phyloP scores from a whole-genome alignment of 2,888 invertebrate species.

The Pseudeuparius sepicola region DNA sequence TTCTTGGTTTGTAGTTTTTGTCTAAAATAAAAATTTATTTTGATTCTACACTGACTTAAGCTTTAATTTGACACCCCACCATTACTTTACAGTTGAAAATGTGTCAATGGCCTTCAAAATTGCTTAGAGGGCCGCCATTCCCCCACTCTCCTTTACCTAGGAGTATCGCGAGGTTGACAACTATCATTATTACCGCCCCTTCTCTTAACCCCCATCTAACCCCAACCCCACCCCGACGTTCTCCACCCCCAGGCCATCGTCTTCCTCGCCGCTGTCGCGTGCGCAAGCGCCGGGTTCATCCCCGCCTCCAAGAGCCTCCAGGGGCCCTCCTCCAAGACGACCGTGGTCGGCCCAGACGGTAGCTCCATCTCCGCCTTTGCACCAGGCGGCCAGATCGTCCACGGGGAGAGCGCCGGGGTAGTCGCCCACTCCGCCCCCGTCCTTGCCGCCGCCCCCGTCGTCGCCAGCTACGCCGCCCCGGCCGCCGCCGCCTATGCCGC shows the following conservation, averaged over 20 bases:
- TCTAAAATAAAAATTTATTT: no score
- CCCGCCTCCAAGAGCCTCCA: conserved; percentile 27
- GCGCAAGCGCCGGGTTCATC: conserved; percentile 14
- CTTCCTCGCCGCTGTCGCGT: conserved; percentile 10
- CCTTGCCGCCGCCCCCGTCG: conserved; percentile 17
- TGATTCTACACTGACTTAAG: no score
- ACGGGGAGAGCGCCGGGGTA: conserved; percentile 21
- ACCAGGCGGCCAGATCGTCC: conserved; percentile 27
- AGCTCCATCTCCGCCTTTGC: conserved; percentile 28
- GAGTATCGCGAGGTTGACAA: no score
- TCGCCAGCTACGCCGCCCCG: conserved; percentile 20
- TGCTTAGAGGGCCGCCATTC: no score
- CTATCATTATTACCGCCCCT: no score
- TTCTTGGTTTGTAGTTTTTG: no score
- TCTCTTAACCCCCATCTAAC: no score
- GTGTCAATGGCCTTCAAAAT: no score
- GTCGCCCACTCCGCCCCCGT: conserved; percentile 21
- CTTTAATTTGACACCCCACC: no score
- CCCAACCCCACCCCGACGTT: conserved; percentile 11
- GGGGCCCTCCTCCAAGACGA: conserved; percentile 30
- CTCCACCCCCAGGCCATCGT: conserved; percentile 9
- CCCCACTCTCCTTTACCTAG: no score
- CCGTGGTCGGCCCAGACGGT: conserved; percentile 28
- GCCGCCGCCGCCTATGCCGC: conserved; percentile 6
- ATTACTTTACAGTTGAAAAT: no score